These are phyloP conservation scores for Actias luna DNA, from an alignment of 2,888 invertebrate species.

Conservation along the genomic window DNA sequence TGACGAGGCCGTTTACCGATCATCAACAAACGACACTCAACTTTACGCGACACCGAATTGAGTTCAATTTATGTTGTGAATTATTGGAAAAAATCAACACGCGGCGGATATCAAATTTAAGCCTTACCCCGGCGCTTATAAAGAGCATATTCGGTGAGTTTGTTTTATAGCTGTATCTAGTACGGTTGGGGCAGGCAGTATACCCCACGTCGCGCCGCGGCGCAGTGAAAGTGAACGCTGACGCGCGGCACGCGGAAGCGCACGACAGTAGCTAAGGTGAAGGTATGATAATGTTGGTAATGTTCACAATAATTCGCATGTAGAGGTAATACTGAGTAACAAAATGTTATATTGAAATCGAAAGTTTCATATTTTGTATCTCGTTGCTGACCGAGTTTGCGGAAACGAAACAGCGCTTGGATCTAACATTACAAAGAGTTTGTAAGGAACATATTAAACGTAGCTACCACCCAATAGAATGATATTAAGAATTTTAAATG, in stretches of 20 bases:
- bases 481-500: too few species aligned
- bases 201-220: constrained; percentile 38
- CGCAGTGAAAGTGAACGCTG: constrained; percentile 74
- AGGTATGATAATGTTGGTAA: constrained; percentile 61
- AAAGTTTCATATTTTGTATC: constrained; percentile 1
- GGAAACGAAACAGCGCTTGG: neutral
- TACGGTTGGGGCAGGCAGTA: constrained; percentile 43
- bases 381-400: neutral
- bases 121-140: constrained; percentile 41
- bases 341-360: constrained; percentile 45
- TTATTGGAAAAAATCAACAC: constrained; percentile 42
- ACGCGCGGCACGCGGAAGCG: constrained; percentile 67
- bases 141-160: constrained; percentile 38
- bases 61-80: constrained; percentile 44
- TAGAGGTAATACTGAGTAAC: constrained; percentile 52
- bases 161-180: constrained; percentile 32
- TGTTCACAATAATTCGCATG: constrained; percentile 46
- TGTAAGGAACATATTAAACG: neutral
- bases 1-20: constrained; percentile 58
- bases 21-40: constrained; percentile 33
- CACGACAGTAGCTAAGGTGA: constrained; percentile 62
- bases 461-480: neutral
- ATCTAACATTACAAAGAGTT: neutral
- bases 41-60: constrained; percentile 35
- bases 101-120: constrained; percentile 33